phyloP scores from a whole-genome alignment of 1,140 invertebrate species.

The Lepidurus couesii region DNA sequence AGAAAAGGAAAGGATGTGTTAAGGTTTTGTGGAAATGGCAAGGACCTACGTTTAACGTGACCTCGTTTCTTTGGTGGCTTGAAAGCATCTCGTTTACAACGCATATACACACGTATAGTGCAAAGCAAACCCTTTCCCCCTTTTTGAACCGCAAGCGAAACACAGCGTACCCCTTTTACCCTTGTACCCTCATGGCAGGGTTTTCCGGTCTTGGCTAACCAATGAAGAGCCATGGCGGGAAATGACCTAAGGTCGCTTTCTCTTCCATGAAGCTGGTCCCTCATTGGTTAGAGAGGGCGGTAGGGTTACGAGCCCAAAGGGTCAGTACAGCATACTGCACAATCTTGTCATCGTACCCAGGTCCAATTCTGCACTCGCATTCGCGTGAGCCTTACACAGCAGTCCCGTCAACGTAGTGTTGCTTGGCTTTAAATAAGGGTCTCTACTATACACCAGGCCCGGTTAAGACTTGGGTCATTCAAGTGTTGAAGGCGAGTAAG shows the following conservation, averaged over 20 bases:
- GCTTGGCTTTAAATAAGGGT: not conserved
- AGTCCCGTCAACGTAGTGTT: not conserved
- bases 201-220: constrained; percentile 21
- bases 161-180: not conserved
- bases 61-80: constrained; percentile 1
- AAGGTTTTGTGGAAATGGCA: constrained; percentile 22
- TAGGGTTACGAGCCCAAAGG: constrained; percentile 14
- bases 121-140: not conserved
- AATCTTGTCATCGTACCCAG: not conserved
- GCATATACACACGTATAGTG: not conserved
- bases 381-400: not conserved
- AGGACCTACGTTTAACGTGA: constrained; percentile 4
- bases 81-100: not conserved
- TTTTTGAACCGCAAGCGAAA: not conserved
- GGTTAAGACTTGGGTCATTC: constrained; percentile 6
- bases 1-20: constrained; percentile 16
- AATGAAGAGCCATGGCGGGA: constrained; percentile 15
- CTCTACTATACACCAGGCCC: not conserved
- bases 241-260: constrained; percentile 21
- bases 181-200: constrained; percentile 7
- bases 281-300: not conserved
- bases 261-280: not conserved
- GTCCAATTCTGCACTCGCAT: not conserved
- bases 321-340: constrained; percentile 12
- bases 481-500: not conserved